These are phyloP conservation scores for Channa maculata DNA, from an alignment of 2,113 vertebrate genomes.

Conservation along the genomic window DNA sequence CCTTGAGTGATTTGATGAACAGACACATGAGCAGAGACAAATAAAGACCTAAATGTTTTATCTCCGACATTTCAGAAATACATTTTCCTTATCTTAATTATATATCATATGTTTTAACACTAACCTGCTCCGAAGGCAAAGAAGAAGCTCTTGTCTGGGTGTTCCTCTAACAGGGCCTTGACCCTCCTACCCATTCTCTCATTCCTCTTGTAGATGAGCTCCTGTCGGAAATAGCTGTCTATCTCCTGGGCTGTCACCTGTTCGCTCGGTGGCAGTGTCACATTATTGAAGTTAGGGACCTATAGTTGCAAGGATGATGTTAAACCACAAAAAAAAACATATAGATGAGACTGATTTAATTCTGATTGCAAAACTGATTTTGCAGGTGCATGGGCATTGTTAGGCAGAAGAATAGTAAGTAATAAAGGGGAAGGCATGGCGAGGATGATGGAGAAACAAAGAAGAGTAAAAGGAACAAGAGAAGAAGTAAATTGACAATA, in stretches of 20 bases:
- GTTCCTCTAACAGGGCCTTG: constrained; percentile 85
- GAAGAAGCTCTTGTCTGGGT: constrained; percentile 91
- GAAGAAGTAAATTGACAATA: constrained; percentile 10
- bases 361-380: too few relatives aligned
- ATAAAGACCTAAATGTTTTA: constrained; percentile 5
- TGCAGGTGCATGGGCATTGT: not conserved
- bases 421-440: not conserved
- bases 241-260: constrained; percentile 89
- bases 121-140: constrained; percentile 93
- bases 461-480: constrained; percentile 1
- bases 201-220: constrained; percentile 92
- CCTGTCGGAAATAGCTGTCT: constrained; percentile 89
- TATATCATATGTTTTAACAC: constrained; percentile 43
- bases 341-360: too few relatives aligned
- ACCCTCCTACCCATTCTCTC: constrained; percentile 89
- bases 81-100: too few relatives aligned
- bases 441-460: not conserved
- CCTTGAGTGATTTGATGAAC: constrained; percentile 20
- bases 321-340: too few relatives aligned
- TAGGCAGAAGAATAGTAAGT: not conserved
- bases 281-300: constrained; percentile 91
- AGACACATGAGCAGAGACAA: constrained; percentile 1
- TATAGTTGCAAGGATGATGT: constrained; percentile 41
- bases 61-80: not conserved
- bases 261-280: constrained; percentile 86